Conservation (phyloP, 53 echinoderm and acorn worm species). For the Holothuria leucospilota region DNA sequence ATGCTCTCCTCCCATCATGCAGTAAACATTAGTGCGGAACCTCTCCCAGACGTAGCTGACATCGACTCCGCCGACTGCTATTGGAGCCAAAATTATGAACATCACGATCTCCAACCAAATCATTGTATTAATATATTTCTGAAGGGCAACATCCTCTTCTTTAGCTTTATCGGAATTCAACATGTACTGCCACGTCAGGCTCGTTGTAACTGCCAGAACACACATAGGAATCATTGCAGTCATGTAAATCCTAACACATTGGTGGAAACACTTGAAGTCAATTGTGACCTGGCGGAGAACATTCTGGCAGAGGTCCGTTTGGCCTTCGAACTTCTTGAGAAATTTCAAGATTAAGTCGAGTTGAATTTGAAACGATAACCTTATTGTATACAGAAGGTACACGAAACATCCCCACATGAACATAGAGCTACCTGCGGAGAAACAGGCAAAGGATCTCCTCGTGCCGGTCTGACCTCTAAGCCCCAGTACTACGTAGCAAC, state of each 20-base stretch:
- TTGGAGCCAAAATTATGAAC: slow-evolving; percentile 51
- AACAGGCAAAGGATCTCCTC: slow-evolving; percentile 29
- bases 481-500: slow-evolving; percentile 45
- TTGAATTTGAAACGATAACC: slow-evolving; percentile 70
- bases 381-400: slow-evolving; percentile 68
- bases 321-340: slow-evolving; percentile 58
- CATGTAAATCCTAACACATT: slow-evolving; percentile 70
- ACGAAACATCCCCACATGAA: slow-evolving; percentile 69
- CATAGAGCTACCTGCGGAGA: slow-evolving; percentile 35
- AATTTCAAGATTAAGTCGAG: slow-evolving; percentile 67
- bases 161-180: slow-evolving; percentile 23
- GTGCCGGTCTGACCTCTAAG: background rate
- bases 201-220: slow-evolving; percentile 67
- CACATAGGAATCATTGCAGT: slow-evolving; percentile 61
- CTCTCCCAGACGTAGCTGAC: slow-evolving; percentile 56
- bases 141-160: background rate
- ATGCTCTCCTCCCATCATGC: slow-evolving; percentile 32
- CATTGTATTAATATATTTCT: slow-evolving; percentile 49
- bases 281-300: slow-evolving; percentile 56
- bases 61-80: slow-evolving; percentile 63
- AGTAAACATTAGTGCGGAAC: slow-evolving; percentile 31
- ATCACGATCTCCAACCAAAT: slow-evolving; percentile 65
- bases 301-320: slow-evolving; percentile 68
- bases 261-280: slow-evolving; percentile 69
- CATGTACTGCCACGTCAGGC: slow-evolving; percentile 75